Percentiles rank a stretch among this genome's conserved stretches.
phyloP scores from a whole-genome alignment of 2,113 vertebrate genomes.

The Rhynchopsitta pachyrhyncha region DNA sequence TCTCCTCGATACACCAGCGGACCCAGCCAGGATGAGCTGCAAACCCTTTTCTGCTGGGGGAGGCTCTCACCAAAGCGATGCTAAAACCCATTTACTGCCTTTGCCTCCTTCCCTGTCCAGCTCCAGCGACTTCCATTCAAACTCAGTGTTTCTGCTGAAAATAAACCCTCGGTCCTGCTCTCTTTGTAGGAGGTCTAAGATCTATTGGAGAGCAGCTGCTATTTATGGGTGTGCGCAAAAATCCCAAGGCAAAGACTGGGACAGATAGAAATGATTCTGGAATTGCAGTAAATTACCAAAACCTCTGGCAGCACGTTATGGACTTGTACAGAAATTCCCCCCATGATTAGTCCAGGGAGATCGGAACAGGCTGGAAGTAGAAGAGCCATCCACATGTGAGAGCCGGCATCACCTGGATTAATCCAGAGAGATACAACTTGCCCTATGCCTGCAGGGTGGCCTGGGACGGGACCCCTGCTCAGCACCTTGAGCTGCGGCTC shows the following conservation, averaged over 20 bases:
- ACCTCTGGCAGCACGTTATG: not conserved
- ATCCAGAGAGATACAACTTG: fast-evolving
- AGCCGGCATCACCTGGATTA: not conserved
- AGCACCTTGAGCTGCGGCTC: not conserved
- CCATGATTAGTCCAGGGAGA: fast-evolving
- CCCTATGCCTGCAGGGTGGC: fast-evolving
- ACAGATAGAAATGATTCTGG: not conserved
- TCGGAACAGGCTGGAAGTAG: not conserved
- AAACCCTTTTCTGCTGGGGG: not conserved
- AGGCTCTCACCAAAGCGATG: not conserved
- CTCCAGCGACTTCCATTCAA: not conserved
- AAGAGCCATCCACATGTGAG: not conserved
- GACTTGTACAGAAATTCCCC: not conserved
- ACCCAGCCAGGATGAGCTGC: not conserved
- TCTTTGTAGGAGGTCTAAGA: not conserved
- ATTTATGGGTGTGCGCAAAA: not conserved
- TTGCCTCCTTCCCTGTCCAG: not conserved
- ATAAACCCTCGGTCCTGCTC: fast-evolving
- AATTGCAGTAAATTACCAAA: not conserved
- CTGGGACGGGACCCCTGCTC: not conserved
- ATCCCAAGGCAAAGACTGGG: not conserved
- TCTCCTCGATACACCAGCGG: fast-evolving
- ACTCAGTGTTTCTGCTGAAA: not conserved
- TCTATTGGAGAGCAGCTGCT: not conserved
- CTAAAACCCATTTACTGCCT: not conserved